These are phyloP conservation scores for Taenaris catops DNA, from an alignment of 2,888 invertebrate genomes.

Conservation along the genomic window DNA sequence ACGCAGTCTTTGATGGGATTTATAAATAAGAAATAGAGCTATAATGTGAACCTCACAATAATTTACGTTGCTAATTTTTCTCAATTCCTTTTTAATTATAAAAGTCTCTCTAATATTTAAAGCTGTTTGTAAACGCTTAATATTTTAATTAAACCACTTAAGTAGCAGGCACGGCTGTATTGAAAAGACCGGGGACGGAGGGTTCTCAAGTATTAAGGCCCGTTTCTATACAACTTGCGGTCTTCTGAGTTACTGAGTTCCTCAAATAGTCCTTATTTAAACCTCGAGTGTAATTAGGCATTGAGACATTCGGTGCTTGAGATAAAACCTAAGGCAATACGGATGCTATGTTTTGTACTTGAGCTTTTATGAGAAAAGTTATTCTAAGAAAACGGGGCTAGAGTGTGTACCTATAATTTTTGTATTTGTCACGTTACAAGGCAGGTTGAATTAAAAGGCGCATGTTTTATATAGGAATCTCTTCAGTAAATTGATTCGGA, in stretches of 20 bases:
- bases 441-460: too few relatives aligned
- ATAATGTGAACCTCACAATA: too few relatives aligned
- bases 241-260: conserved; percentile 18
- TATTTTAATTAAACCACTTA: conserved; percentile 62
- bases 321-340: conserved; percentile 12
- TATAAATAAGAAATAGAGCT: too few relatives aligned
- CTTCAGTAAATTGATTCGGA: too few relatives aligned
- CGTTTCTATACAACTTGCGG: conserved; percentile 21
- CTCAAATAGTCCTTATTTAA: conserved; percentile 14
- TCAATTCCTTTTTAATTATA: conserved; percentile 16
- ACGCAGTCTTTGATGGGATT: too few relatives aligned
- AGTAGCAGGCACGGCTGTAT: conserved; percentile 29
- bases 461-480: too few relatives aligned
- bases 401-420: too few relatives aligned
- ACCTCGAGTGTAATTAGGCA: conserved; percentile 19
- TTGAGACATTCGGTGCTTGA: conserved; percentile 17
- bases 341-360: conserved; percentile 4
- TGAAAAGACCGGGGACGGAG: conserved; percentile 24
- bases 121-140: conserved; percentile 42
- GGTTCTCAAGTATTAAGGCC: conserved; percentile 15
- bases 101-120: conserved; percentile 24
- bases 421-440: too few relatives aligned
- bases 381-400: neutral
- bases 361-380: conserved; percentile 2
- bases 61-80: conserved; percentile 12